Percentiles rank a stretch among this genome's conserved stretches.
Evolutionary conservation across 92 coral and sea anemone genomes (phyloP).

Genomic region (Diadumene lineata): DNA sequence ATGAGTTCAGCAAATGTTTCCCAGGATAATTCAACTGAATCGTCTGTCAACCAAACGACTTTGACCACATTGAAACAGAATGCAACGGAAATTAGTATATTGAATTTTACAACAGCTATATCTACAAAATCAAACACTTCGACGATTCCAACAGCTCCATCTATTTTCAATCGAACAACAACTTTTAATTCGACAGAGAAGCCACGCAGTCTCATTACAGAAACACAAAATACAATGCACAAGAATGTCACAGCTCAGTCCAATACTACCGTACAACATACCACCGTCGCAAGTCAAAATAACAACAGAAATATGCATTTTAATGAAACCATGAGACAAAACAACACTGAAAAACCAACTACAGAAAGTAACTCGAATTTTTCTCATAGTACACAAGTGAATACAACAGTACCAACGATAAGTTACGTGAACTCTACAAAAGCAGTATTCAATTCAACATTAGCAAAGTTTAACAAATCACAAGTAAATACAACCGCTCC

Average conservation of each 20-base stretch:
- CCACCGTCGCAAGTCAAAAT: neutral
- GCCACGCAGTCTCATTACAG: neutral
- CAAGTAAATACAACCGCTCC: neutral
- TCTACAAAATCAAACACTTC: neutral
- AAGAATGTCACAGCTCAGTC: neutral
- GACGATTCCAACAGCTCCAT: neutral
- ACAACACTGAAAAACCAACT: neutral
- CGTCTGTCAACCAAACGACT: too few species aligned
- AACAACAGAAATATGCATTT: neutral
- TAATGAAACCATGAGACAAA: neutral
- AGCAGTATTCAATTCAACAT: neutral
- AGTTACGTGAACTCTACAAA: neutral
- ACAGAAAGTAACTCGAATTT: neutral
- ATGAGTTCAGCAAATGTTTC: neutral
- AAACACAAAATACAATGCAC: neutral
- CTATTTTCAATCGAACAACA: neutral
- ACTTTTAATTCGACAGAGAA: neutral
- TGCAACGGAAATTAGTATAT: neutral
- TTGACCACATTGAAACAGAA: neutral
- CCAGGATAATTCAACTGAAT: neutral
- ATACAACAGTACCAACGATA: neutral
- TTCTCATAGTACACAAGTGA: too few species aligned
- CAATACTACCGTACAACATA: conserved; percentile 1
- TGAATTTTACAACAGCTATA: neutral
- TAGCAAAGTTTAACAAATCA: too few species aligned